Conservation (phyloP, 2,888 invertebrate species). For the Tenthredo mesomela region DNA sequence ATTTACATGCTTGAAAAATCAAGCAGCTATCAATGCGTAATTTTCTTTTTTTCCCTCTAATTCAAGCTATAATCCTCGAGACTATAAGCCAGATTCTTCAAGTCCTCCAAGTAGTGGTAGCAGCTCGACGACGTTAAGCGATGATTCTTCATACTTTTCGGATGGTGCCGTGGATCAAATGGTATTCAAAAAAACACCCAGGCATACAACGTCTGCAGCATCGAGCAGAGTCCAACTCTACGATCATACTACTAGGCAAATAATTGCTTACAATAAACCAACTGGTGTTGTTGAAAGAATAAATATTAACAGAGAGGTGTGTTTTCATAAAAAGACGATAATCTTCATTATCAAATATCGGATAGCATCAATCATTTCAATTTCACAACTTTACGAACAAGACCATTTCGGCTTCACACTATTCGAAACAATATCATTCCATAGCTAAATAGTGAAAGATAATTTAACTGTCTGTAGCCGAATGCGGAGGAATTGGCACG, state of each 20-base stretch:
- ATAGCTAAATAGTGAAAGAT: background rate
- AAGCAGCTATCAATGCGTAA: background rate
- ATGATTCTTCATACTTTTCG: slow-evolving; percentile 74
- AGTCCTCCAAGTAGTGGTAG: slow-evolving; percentile 64
- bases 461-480: slow-evolving; percentile 60
- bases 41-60: slow-evolving; percentile 42
- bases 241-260: slow-evolving; percentile 69
- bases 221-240: slow-evolving; percentile 70
- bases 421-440: background rate
- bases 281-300: slow-evolving; percentile 70
- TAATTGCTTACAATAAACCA: slow-evolving; percentile 67
- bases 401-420: slow-evolving; percentile 19
- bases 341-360: background rate
- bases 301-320: slow-evolving; percentile 67
- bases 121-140: slow-evolving; percentile 68
- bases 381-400: background rate
- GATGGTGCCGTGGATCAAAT: slow-evolving; percentile 62
- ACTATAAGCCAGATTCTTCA: slow-evolving; percentile 69
- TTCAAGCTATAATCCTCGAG: slow-evolving; percentile 70
- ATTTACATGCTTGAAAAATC: background rate
- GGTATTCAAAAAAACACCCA: slow-evolving; percentile 59
- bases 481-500: slow-evolving; percentile 71
- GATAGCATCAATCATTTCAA: slow-evolving; percentile 9
- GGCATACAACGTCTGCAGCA: slow-evolving; percentile 59
- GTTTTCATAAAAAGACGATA: slow-evolving; percentile 28